Base-by-base conservation (phyloP, 2,888 invertebrate genomes). In the Ferdinandea cuprea region DNA sequence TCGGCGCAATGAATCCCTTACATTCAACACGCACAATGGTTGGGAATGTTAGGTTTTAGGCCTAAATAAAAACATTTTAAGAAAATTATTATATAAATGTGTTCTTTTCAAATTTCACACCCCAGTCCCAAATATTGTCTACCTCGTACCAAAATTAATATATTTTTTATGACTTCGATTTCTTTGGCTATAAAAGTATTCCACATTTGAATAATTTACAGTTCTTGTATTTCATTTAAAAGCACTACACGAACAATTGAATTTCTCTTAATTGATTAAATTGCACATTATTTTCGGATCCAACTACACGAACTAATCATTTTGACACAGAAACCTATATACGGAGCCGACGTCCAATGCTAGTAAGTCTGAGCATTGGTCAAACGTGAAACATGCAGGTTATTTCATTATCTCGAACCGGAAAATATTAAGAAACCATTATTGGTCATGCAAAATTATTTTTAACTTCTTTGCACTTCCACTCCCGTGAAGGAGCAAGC, bases 351-450 rank as follows among this genome's bases (percentile, higher is more conserved):
- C 42, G 30, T 19, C 28, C 32, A 19, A 68, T 73, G 25, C 11
- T 9, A n/a, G n/a, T n/a, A 25, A 3, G 25, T 25, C 21, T 50
- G 32, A 56, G 32, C 40, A 68, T 32, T 68, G 28, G 25, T 46
- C 46, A 76, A 65, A 44, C 74, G 50, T 65, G 76, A 52, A 11
- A 50, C 81, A 77, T 81, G 71, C 77, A 81, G 15, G 25, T 44
- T 6, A 35, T 25, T 50, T 13, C n/a, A 61, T 65, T 69, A 77
- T 69, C 61, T 44, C 21, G 19, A 66, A 28, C 61, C 65, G 40
- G 37, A 50, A 61, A 44, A 11, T 71, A 76, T 76, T 74, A 40
- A 30, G 48, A 56, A 69, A 46, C 63, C 42, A 74, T 74, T 80
- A 69, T 59, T 54, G 81, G 59, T 46, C 77, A 71, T 66, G 71